Conservation (phyloP, 2,888 invertebrate species). For the Pristionchus entomophagus region DNA sequence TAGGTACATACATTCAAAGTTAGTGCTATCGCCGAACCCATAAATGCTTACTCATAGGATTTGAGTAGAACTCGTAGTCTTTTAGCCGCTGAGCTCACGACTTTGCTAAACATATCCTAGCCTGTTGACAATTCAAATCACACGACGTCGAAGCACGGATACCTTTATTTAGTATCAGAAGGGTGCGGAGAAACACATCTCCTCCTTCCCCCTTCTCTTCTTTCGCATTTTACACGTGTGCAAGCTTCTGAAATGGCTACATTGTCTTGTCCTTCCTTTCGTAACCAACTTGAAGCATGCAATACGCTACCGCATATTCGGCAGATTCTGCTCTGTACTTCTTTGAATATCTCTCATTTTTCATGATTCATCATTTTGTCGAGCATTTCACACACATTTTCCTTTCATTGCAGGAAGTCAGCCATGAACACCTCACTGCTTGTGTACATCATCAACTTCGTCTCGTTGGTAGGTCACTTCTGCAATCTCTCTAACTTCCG, state of each 20-base stretch:
- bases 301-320: no score
- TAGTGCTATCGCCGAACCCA: constrained; percentile 7
- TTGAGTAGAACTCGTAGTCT: no score
- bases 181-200: neutral
- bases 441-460: constrained; percentile 48
- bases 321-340: neutral
- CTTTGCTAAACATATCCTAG: no score
- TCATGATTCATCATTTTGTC: no score
- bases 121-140: no score
- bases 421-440: constrained; percentile 44
- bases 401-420: neutral
- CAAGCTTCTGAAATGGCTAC: neutral
- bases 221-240: neutral
- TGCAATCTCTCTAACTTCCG: no score
- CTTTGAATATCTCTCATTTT: neutral
- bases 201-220: neutral
- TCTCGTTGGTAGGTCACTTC: constrained; percentile 22
- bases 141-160: no score
- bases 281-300: no score
- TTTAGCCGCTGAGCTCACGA: no score
- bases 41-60: neutral
- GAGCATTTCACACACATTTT: no score
- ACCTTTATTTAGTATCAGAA: no score
- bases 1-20: neutral
- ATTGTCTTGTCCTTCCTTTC: neutral